These are phyloP conservation scores for Hiodon alosoides DNA, from an alignment of 2,113 vertebrate genomes.

Conservation along the genomic window DNA sequence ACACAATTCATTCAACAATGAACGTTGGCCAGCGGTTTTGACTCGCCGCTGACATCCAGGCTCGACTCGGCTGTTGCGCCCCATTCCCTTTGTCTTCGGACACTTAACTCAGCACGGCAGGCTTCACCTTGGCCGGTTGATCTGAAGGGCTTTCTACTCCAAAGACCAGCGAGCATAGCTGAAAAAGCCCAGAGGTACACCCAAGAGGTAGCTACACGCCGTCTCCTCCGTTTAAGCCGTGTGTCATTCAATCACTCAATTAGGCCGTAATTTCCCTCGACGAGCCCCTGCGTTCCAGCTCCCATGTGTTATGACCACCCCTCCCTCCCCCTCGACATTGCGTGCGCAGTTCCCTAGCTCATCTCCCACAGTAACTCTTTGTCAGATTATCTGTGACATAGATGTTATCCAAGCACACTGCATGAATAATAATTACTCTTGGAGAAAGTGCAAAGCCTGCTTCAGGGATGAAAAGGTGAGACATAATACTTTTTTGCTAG, in stretches of 20 bases:
- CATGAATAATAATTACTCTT: neutral
- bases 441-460: neutral
- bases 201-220: constrained; percentile 10
- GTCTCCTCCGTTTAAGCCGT: constrained; percentile 28
- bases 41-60: no score
- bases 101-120: neutral
- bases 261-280: constrained; percentile 12
- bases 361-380: constrained; percentile 22
- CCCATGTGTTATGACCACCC: neutral
- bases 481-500: no score
- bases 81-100: neutral
- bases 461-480: no score
- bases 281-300: neutral
- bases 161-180: constrained; percentile 1
- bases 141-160: neutral
- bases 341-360: constrained; percentile 1
- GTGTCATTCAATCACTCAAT: constrained; percentile 31
- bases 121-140: constrained; percentile 1
- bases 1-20: no score
- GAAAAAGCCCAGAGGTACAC: constrained; percentile 10
- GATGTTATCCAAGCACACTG: neutral
- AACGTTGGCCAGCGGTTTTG: no score
- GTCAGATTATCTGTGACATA: constrained; percentile 3
- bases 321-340: neutral
- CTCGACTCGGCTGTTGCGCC: no score